Base-by-base conservation (phyloP, 2,797 vertebrate species). In the Borostomias antarcticus region DNA sequence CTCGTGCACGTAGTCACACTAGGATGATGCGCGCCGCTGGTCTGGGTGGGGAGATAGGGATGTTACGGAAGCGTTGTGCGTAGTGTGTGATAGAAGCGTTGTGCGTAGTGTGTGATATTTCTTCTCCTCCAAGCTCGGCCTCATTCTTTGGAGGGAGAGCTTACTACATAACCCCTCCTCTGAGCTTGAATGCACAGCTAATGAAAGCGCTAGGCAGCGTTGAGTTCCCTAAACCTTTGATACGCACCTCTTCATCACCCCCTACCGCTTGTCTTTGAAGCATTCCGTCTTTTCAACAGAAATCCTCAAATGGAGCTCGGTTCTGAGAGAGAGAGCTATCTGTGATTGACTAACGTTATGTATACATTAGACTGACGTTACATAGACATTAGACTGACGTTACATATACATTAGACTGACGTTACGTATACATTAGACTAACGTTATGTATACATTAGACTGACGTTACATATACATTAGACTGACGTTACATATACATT, bases 201-300 rank as follows among this genome's bases (percentile, higher is more conserved):
- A n/a, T n/a, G 33, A 37, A 51, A 57, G n/a, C n/a, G n/a, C n/a
- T 58, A 48, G 47, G 5, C n/a, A 64, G 54, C 56, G 26, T 1
- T 13, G 33, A 52, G 32, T 48, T 53, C 57, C 1, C 54, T 47
- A 1, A 40, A 67, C 52, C 30, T 51, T 35, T 5, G 15, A 7
- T 63, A 43, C 35, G 37, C 30, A 21, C 56, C 47, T 23, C 26
- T 8, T 2, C 4, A 59, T 52, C 5, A 8, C 2, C 30, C 23
- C 40, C 25, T 0, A 6, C 35, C n/a, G 8, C 35, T 37, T 23
- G 28, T 40, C 69, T 19, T 57, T 10, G 56, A 56, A 52, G 9
- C 1, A 8, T 67, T 76, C 73, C 51, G 54, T 32, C 54, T 75
- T 68, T 64, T 35, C 63, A 52, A 77, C 54, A 23, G 47, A 54